Base-by-base conservation (phyloP, 2,113 vertebrate species). In the Shinisaurus crocodilurus region DNA sequence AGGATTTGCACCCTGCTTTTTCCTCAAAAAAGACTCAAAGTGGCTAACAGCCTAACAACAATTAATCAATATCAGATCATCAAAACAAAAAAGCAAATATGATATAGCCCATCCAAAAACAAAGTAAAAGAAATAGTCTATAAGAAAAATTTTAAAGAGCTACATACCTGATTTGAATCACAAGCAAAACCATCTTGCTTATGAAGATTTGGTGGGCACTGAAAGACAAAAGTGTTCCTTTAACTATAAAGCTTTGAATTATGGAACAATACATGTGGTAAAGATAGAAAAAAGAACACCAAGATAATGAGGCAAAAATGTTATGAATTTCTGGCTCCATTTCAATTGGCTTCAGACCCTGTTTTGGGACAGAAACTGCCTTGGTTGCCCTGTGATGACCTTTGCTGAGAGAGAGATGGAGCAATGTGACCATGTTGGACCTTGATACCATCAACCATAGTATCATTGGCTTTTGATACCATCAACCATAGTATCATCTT, bases 131-230 rank as follows among this genome's bases (percentile, higher is more conserved):
- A 74, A 74, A 5, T 45, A n/a, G 37, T 32, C 43, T 69, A 45
- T 34, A 77, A 84, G 50, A 91, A 23, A 43, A 4, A 4, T 43
- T 50, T 89, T 34, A 84, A 50, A 65, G 27, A 43, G 9, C 43
- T 83, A 2, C 92, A 20, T 98, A 99, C 99, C 99, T 99, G 98
- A 96, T 98, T 98, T 80, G 99, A 97, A 96, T 99, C 98, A 92
- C 99, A 99, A 89, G 96, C 86, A 94, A 99, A 99, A 83, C 99
- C 99, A 90, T 99, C 99, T 96, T 99, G 99, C 96, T 99, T 99
- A 96, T 99, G 99, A 94, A 99, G 99, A 95, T 99, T 99, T 40
- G 98, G 98, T 85, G 99, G 99, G 91, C 99, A 99, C 99, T 99
- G 97, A 96, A 95, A 93, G 95, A 89, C 82, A 96, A 92, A 93